A percentile compares a stretch with the other conserved stretches of the same genome.
Conservation (phyloP, 1,140 invertebrate genomes). For the Pentalonia nigronervosa region DNA sequence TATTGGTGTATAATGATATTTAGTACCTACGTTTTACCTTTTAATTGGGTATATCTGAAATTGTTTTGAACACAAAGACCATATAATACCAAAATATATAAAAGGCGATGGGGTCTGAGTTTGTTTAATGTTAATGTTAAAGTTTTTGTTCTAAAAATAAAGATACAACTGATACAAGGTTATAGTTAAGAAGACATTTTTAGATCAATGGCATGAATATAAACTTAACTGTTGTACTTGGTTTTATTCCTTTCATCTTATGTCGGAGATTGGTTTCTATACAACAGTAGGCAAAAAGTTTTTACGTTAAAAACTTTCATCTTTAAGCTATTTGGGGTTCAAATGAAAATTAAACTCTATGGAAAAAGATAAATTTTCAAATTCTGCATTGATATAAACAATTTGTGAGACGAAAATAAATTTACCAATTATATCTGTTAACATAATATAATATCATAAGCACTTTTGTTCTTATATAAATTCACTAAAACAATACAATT, state of each 20-base stretch:
- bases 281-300: not conserved
- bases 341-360: not conserved
- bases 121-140: not conserved
- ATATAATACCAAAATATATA: not conserved
- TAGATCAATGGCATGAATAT: not conserved
- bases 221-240: not conserved
- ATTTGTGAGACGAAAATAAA: not conserved
- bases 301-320: not conserved
- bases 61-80: not conserved
- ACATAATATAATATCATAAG: not conserved
- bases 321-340: not conserved
- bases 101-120: not conserved
- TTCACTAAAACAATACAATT: not conserved
- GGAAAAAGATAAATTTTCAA: not conserved
- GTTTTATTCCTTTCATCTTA: conserved; percentile 8
- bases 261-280: not conserved
- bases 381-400: not conserved
- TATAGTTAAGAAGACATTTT: not conserved
- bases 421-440: not conserved
- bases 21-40: not conserved
- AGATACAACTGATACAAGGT: conserved; percentile 8
- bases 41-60: not conserved
- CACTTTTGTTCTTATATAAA: not conserved
- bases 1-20: not conserved
- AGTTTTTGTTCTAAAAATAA: not conserved